Conservation (phyloP, 2,113 vertebrate genomes). For the Vombatus ursinus region DNA sequence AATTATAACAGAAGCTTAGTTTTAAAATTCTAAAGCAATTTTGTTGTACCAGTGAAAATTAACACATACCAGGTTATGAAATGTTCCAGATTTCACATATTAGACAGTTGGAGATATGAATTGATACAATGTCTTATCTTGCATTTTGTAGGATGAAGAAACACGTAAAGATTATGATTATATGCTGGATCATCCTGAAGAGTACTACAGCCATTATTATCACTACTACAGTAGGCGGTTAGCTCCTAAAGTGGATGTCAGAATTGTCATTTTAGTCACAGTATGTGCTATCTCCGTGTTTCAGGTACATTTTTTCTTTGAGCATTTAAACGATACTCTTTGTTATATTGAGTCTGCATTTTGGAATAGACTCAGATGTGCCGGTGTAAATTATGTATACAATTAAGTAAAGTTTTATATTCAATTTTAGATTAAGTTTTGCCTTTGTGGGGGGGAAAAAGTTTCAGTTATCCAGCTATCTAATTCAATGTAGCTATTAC, state of each 20-base stretch:
- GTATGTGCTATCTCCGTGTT: conserved; percentile 95
- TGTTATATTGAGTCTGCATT: neutral
- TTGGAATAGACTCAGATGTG: neutral
- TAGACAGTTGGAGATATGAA: conserved; percentile 12
- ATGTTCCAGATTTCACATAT: neutral
- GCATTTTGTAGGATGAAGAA: conserved; percentile 92
- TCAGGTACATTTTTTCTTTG: conserved; percentile 85
- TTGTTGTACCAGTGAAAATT: neutral
- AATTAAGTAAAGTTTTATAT: conserved; percentile 24
- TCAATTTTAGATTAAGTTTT: neutral
- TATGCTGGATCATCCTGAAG: conserved; percentile 97
- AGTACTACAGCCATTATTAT: conserved; percentile 97
- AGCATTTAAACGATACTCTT: neutral
- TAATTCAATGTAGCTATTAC: neutral
- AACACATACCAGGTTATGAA: neutral
- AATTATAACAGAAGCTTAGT: neutral
- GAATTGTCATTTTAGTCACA: conserved; percentile 93
- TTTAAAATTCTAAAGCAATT: conserved; percentile 40
- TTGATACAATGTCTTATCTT: neutral
- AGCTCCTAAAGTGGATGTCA: conserved; percentile 94
- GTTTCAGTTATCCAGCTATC: neutral
- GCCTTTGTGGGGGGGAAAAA: conserved; percentile 23
- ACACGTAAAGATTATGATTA: conserved; percentile 96
- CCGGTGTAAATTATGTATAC: neutral
- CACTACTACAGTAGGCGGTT: conserved; percentile 94